phyloP scores from a whole-genome alignment of 2,113 vertebrate genomes.

The Jaculus jaculus region DNA sequence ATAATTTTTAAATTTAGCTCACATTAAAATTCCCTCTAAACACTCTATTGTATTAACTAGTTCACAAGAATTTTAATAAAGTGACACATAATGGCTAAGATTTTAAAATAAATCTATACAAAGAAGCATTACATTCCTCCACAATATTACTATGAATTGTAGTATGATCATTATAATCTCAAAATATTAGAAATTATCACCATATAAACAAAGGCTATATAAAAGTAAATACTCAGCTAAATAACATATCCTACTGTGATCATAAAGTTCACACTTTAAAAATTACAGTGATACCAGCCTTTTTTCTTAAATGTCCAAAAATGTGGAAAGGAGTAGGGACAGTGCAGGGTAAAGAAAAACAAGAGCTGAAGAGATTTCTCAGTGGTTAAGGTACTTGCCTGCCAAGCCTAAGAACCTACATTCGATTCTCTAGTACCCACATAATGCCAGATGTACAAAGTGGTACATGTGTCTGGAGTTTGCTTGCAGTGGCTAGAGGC shows the following conservation, averaged over 20 bases:
- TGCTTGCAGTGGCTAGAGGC: no score
- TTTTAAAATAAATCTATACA: background rate
- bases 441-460: no score
- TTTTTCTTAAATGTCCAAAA: background rate
- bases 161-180: background rate
- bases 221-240: background rate
- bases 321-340: background rate
- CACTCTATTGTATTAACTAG: slow-evolving; percentile 5
- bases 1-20: background rate
- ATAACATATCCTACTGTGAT: background rate
- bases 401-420: no score
- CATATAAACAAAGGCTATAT: background rate
- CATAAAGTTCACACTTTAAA: background rate
- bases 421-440: no score
- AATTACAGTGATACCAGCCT: background rate
- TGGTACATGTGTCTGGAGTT: no score
- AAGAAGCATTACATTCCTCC: background rate
- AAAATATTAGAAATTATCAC: background rate
- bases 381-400: no score
- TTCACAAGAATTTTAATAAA: slow-evolving; percentile 25
- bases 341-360: background rate
- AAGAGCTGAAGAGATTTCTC: no score
- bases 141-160: background rate
- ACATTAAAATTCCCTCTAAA: slow-evolving; percentile 26
- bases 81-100: background rate